Conservation (phyloP, 2,888 invertebrate species). For the Ctenicera cuprea region DNA sequence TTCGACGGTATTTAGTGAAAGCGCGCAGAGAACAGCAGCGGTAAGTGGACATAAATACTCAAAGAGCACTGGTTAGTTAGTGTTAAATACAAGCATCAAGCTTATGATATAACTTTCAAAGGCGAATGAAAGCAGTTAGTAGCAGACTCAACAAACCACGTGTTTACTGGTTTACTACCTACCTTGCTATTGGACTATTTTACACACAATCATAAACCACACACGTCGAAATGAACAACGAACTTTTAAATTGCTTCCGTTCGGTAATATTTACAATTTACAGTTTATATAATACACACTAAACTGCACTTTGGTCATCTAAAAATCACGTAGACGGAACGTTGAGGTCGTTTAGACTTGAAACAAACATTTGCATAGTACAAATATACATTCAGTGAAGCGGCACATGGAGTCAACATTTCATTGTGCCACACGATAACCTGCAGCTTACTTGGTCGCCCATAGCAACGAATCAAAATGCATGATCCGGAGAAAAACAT, state of each 20-base stretch:
- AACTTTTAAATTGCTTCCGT: constrained; percentile 30
- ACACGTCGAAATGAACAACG: constrained; percentile 25
- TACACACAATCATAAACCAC: constrained; percentile 35
- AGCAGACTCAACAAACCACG: too few relatives aligned
- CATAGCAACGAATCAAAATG: not conserved
- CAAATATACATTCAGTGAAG: not conserved
- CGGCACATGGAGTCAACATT: constrained; percentile 1
- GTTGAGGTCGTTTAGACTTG: constrained; percentile 22
- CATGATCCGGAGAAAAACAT: not conserved
- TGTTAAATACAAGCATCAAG: too few relatives aligned
- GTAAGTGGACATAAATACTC: too few relatives aligned
- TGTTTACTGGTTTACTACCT: constrained; percentile 47
- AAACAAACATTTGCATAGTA: constrained; percentile 32
- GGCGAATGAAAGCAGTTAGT: too few relatives aligned
- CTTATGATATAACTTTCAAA: too few relatives aligned
- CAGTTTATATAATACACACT: constrained; percentile 2
- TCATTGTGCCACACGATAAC: not conserved
- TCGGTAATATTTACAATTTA: constrained; percentile 13
- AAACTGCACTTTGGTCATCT: constrained; percentile 13
- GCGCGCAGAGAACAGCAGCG: too few relatives aligned
- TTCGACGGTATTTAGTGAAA: too few relatives aligned
- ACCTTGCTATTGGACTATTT: constrained; percentile 17
- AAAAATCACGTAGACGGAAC: constrained; percentile 26
- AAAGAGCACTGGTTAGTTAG: too few relatives aligned
- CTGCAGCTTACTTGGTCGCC: not conserved